A percentile compares a stretch with the other conserved stretches of the same genome.
Conservation (phyloP, 2,113 vertebrate species). For the Xenopus tropicalis region UCB_Xtro_10.0 CM004445.2:51196001-51196500, state of each 20-base stretch:
- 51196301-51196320: background rate
- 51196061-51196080: background rate
- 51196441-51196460: no score
- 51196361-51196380: no score
- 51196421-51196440: no score
- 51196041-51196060: background rate
- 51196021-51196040: background rate
- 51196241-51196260: conserved; percentile 42
- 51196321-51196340: no score
- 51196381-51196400: no score
- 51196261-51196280: conserved; percentile 26
- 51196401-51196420: no score
- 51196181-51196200: conserved; percentile 40
- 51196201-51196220: conserved; percentile 46
- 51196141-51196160: conserved; percentile 44
- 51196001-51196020: background rate
- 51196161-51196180: conserved; percentile 48
- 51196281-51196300: background rate
- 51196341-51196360: no score
- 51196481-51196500: no score
- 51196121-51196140: conserved; percentile 4
- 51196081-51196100: conserved; percentile 29
- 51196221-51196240: conserved; percentile 46
- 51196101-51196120: conserved; percentile 45
- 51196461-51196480: no score